Percentiles rank a stretch among this genome's conserved stretches.
phyloP scores from a whole-genome alignment of 2,113 vertebrate genomes.

The Spea multiplicata region DNA sequence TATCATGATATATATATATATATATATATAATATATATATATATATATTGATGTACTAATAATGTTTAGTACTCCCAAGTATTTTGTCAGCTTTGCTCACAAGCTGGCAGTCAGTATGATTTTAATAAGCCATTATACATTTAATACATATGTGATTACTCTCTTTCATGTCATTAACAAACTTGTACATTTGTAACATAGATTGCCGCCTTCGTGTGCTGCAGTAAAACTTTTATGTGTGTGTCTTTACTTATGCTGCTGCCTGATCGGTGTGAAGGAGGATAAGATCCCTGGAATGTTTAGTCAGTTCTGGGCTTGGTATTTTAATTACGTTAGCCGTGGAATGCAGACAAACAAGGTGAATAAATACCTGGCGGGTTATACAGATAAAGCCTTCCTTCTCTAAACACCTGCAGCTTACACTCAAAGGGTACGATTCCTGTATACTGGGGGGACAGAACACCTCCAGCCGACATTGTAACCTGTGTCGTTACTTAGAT shows the following conservation, averaged over 20 bases:
- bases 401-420: slow-evolving; percentile 17
- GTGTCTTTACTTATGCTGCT: not conserved
- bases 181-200: not conserved
- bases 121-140: too few species aligned
- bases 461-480: too few species aligned
- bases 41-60: too few species aligned
- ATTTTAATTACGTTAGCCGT: slow-evolving; percentile 36
- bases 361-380: slow-evolving; percentile 43
- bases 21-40: too few species aligned
- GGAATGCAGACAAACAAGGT: slow-evolving; percentile 45
- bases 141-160: not conserved
- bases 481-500: too few species aligned
- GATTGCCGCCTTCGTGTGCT: not conserved
- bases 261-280: slow-evolving; percentile 30
- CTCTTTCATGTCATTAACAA: not conserved
- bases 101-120: too few species aligned
- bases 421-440: not conserved
- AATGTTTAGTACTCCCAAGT: too few species aligned
- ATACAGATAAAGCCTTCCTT: slow-evolving; percentile 43
- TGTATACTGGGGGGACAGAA: not conserved
- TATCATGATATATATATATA: too few species aligned
- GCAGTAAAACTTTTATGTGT: not conserved
- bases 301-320: slow-evolving; percentile 42
- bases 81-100: too few species aligned
- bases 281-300: slow-evolving; percentile 42